Percentiles rank a stretch among this genome's conserved stretches.
Evolutionary conservation across 1,140 invertebrate genomes (phyloP).

Genomic region (Drosophila pachea): DNA sequence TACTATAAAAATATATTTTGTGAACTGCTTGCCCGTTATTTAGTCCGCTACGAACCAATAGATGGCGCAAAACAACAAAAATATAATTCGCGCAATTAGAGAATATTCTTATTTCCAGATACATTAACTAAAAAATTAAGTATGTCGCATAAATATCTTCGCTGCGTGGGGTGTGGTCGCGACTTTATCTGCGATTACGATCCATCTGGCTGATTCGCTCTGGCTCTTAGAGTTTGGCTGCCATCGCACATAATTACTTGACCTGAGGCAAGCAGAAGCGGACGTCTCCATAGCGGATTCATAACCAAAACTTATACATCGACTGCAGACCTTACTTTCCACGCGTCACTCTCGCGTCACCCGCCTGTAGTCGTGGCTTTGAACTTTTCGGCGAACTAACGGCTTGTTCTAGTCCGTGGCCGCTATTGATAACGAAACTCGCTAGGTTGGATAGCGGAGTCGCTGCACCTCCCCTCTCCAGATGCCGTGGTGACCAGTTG

Average conservation of each 20-base stretch:
- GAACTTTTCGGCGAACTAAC: constrained; percentile 51
- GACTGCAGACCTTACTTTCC: neutral
- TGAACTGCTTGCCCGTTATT: too few relatives aligned
- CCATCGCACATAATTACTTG: constrained; percentile 74
- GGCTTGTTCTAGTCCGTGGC: constrained; percentile 32
- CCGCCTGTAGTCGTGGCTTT: constrained; percentile 32
- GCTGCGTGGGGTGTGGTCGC: too few relatives aligned
- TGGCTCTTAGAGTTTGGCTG: constrained; percentile 24
- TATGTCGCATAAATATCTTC: too few relatives aligned
- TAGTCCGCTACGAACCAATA: too few relatives aligned
- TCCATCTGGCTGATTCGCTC: constrained; percentile 30
- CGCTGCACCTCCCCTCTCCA: neutral
- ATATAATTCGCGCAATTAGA: too few relatives aligned
- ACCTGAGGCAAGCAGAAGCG: constrained; percentile 67
- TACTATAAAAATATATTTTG: too few relatives aligned
- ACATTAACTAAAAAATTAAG: too few relatives aligned
- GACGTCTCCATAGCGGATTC: constrained; percentile 52
- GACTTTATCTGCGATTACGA: too few relatives aligned
- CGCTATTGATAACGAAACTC: constrained; percentile 64
- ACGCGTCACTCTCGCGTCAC: constrained; percentile 21
- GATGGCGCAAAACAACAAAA: too few relatives aligned
- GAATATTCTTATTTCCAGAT: too few relatives aligned
- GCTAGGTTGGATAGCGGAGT: constrained; percentile 12
- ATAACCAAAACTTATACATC: neutral
- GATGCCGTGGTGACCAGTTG: too few relatives aligned